A percentile compares a stretch with the other conserved stretches of the same genome.
phyloP scores from a whole-genome alignment of 2,888 invertebrate species.

The Microchrysa polita region DNA sequence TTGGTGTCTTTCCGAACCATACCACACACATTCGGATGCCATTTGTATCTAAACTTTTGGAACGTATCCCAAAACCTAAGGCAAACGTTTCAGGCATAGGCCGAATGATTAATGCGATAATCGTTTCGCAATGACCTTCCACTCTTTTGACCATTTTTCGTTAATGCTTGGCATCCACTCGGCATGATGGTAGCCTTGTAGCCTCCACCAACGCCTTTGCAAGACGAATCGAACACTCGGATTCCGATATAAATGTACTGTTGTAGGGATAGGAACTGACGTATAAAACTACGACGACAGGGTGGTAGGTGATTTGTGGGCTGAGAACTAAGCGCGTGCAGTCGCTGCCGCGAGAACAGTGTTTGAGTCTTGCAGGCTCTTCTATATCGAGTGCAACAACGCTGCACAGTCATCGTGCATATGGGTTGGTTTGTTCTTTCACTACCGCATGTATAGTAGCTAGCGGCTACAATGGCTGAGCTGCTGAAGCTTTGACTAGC shows the following conservation, averaged over 20 bases:
- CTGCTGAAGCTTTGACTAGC: conserved; percentile 4
- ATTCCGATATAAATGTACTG: not conserved
- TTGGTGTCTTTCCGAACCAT: not conserved
- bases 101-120: conserved; percentile 16
- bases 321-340: not conserved
- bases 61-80: not conserved
- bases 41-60: conserved; percentile 11
- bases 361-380: too few relatives aligned
- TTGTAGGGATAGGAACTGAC: conserved; percentile 11
- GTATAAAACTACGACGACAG: not conserved
- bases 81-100: not conserved
- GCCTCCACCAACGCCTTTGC: too few relatives aligned
- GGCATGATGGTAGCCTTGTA: too few relatives aligned
- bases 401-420: too few relatives aligned
- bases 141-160: conserved; percentile 23
- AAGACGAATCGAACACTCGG: too few relatives aligned
- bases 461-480: not conserved
- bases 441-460: too few relatives aligned
- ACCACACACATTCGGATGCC: not conserved
- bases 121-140: conserved; percentile 29
- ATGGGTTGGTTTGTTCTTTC: too few relatives aligned
- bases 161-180: not conserved
- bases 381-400: too few relatives aligned
- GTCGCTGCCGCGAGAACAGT: not conserved
- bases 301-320: not conserved